Evolutionary conservation across 2,113 vertebrate species (phyloP).

Genomic region (Percopsis transmontana): DNA sequence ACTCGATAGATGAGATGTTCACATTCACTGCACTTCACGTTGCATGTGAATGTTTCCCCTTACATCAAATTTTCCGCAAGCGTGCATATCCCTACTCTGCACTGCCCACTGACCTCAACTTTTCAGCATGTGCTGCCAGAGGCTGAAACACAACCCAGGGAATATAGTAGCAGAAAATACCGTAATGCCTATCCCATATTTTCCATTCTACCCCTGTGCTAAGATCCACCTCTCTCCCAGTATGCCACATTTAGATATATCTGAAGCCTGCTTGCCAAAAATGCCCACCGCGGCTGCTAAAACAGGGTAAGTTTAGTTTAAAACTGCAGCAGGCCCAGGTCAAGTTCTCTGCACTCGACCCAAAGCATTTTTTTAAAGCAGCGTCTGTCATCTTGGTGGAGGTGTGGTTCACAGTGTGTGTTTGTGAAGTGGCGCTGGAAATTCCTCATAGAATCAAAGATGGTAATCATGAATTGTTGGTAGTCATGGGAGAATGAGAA

Average conservation of each 20-base stretch:
- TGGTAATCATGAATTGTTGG: constrained; percentile 12
- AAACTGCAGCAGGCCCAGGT: constrained; percentile 25
- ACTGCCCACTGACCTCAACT: constrained; percentile 52
- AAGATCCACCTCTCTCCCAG: constrained; percentile 31
- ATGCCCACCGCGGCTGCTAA: constrained; percentile 39
- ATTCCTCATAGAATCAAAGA: constrained; percentile 34
- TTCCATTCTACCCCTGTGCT: constrained; percentile 33
- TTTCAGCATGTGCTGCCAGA: constrained; percentile 43
- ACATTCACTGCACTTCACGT: too few species aligned
- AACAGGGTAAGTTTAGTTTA: constrained; percentile 37
- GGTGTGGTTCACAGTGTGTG: constrained; percentile 1
- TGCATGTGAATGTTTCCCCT: constrained; percentile 4
- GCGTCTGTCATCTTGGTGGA: constrained; percentile 18
- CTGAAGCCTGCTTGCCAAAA: constrained; percentile 49
- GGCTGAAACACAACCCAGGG: constrained; percentile 50
- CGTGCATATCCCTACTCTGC: constrained; percentile 32
- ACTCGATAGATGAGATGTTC: too few species aligned
- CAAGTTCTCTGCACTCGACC: constrained; percentile 11
- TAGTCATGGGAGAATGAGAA: constrained; percentile 4
- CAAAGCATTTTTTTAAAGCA: constrained; percentile 14
- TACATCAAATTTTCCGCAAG: background rate
- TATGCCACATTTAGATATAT: constrained; percentile 47
- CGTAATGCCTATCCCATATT: constrained; percentile 53
- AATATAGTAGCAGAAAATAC: constrained; percentile 40
- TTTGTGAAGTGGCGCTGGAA: constrained; percentile 1